These are phyloP conservation scores for Microcaecilia unicolor DNA, from an alignment of 2,797 vertebrate genomes.

Conservation along the genomic window DNA sequence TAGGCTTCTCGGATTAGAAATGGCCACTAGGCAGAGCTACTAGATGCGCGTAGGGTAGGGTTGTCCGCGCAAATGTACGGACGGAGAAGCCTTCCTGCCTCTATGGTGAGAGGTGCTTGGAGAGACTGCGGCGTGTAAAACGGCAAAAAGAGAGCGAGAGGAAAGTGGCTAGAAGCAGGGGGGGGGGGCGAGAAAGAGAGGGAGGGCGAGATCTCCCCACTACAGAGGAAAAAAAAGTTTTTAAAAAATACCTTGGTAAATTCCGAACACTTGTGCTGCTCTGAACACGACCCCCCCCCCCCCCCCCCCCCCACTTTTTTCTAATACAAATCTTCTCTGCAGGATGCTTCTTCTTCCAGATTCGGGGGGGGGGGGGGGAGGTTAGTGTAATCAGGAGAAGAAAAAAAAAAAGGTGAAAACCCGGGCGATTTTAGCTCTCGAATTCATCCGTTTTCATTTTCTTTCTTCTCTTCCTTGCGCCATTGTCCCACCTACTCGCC, in stretches of 20 bases:
- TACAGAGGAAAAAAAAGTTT: no score
- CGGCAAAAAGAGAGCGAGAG: constrained; percentile 23
- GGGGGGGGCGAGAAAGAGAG: no score
- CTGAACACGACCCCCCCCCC: constrained; percentile 47
- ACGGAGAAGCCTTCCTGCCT: constrained; percentile 45
- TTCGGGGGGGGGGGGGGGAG: constrained; percentile 47
- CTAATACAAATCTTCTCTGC: constrained; percentile 48
- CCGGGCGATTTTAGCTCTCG: constrained; percentile 57
- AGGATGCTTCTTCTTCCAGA: constrained; percentile 53
- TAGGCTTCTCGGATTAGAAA: constrained; percentile 47
- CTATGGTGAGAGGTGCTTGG: constrained; percentile 51
- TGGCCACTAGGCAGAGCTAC: no score
- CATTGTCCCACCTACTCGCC: constrained; percentile 70
- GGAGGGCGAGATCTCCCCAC: no score
- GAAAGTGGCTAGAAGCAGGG: constrained; percentile 46
- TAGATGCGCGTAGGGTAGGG: no score
- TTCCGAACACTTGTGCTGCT: constrained; percentile 55
- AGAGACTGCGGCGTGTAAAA: constrained; percentile 51
- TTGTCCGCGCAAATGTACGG: no score
- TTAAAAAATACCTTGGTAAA: constrained; percentile 49
- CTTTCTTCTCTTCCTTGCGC: constrained; percentile 50
- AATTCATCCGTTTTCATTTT: constrained; percentile 57
- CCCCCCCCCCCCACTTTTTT: no score
- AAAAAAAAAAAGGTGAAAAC: constrained; percentile 81
- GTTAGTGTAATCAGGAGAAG: no score